A percentile compares a stretch with the other conserved stretches of the same genome.
Evolutionary conservation across 2,797 vertebrate species (phyloP).

Genomic region (Anguilla anguilla): DNA sequence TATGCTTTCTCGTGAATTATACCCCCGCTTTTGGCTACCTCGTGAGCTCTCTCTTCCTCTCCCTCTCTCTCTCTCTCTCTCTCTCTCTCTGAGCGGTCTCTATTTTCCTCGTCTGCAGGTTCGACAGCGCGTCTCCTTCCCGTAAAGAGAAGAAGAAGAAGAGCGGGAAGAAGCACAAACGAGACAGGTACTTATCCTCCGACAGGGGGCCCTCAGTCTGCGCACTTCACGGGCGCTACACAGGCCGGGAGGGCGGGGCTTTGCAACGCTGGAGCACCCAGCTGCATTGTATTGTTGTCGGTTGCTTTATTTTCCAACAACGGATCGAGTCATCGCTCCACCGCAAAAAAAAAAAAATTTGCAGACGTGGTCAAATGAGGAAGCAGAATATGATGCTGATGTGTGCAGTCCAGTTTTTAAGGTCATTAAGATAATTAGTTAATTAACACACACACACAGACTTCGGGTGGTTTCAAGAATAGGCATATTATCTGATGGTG

Average conservation of each 20-base stretch:
- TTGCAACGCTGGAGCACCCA: not conserved
- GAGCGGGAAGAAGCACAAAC: constrained; percentile 91
- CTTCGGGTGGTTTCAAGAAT: not conserved
- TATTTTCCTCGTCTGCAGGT: constrained; percentile 61
- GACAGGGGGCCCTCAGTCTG: not conserved
- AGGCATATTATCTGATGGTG: not conserved
- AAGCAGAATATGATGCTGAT: not conserved
- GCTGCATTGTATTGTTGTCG: not conserved
- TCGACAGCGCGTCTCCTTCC: constrained; percentile 87
- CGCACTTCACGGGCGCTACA: not conserved
- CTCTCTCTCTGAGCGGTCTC: not conserved
- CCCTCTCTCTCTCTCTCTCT: not conserved
- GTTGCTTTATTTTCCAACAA: not conserved
- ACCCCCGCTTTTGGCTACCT: not conserved
- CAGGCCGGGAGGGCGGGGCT: not conserved
- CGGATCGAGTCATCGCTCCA: not conserved
- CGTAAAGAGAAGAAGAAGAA: constrained; percentile 94
- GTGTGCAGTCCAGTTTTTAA: not conserved
- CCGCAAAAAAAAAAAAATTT: not conserved
- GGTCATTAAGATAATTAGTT: not conserved
- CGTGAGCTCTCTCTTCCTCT: constrained; percentile 28
- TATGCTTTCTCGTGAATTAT: not conserved
- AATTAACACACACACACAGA: not conserved
- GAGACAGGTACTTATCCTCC: constrained; percentile 82
- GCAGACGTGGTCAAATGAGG: not conserved